phyloP scores from a whole-genome alignment of 1,140 invertebrate species.

The Dryas iulia region DNA sequence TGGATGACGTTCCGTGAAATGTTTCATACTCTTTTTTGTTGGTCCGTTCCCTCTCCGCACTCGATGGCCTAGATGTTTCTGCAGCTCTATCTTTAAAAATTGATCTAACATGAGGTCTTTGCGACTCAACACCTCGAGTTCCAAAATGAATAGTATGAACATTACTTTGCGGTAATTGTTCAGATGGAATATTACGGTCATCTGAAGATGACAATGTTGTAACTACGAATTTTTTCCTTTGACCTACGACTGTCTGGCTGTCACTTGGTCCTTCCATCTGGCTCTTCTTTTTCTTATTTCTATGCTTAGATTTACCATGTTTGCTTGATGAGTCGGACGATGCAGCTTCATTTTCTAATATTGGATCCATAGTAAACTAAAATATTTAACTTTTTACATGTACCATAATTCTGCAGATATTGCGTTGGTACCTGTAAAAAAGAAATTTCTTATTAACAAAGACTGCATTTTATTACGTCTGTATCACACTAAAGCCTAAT shows the following conservation, averaged over 20 bases:
- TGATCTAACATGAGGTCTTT: constrained; percentile 68
- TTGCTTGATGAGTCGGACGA: constrained; percentile 61
- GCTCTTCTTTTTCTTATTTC: constrained; percentile 68
- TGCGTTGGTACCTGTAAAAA: constrained; percentile 60
- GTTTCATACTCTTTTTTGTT: constrained; percentile 73
- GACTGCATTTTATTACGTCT: neutral
- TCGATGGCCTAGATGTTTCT: constrained; percentile 61
- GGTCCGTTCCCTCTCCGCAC: constrained; percentile 59
- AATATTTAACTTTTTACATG: constrained; percentile 45
- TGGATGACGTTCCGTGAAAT: constrained; percentile 75
- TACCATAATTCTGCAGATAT: constrained; percentile 56
- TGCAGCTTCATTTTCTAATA: constrained; percentile 74
- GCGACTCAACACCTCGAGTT: constrained; percentile 70
- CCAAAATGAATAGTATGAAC: constrained; percentile 74
- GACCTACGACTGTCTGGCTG: constrained; percentile 65
- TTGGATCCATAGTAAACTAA: constrained; percentile 68
- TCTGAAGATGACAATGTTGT: constrained; percentile 63
- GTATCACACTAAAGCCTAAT: neutral
- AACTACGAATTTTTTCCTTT: constrained; percentile 68
- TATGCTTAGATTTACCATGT: constrained; percentile 66
- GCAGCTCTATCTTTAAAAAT: constrained; percentile 69
- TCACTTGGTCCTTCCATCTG: constrained; percentile 50
- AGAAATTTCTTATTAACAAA: constrained; percentile 14
- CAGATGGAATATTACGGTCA: constrained; percentile 53
- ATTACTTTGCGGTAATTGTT: constrained; percentile 58